Base-by-base conservation (phyloP, 2,888 invertebrate genomes). In the Drosophila parthenogenetica region DNA sequence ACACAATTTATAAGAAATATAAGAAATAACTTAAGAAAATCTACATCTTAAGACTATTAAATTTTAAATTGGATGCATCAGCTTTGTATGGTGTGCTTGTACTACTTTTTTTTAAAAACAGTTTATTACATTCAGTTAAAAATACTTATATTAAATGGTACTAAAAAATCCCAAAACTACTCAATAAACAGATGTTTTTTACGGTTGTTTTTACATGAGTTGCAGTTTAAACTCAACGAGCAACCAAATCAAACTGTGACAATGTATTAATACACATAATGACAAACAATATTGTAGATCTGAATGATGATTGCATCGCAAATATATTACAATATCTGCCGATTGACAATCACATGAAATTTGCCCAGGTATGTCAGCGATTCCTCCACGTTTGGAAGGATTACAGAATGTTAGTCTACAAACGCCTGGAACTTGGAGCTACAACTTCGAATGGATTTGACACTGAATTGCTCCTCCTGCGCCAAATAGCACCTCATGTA, bases 261-360 rank as follows among this genome's bases (percentile, higher is more conserved):
- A 14, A 11, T 45, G 11, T 3, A 48, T 35, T 16, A n/a, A 25
- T 22, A 13, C 14, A 14, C 29, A 37, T 3, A 16, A 71, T 71
- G 59, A 17, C 7, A 10, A 42, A n/a, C 14, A 57, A 22, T 29
- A 40, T 71, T 40, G 3, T 59, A 13, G 54, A 71, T 50, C 39
- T 71, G 2, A 71, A 71, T 29, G 71, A 71, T 39, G 65, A 71
- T 58, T 71, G 71, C 8, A 22, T 71, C 5, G 58, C 35, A 3
- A 35, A 7, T n/a, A 8, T 71, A 29, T 22, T 71, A n/a, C 53
- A 59, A 42, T 17, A 17, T 45, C 16, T 71, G 10, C 65, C 70
- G 1, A 16, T 65, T 29, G 59, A 58, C 8, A 58, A 17, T 40
- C 70, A 71, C 39, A 14, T 64, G 19, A 46, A 37, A 7, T 54